Conservation (phyloP, 1,140 invertebrate species). For the Rhopalosiphum maidis region DNA sequence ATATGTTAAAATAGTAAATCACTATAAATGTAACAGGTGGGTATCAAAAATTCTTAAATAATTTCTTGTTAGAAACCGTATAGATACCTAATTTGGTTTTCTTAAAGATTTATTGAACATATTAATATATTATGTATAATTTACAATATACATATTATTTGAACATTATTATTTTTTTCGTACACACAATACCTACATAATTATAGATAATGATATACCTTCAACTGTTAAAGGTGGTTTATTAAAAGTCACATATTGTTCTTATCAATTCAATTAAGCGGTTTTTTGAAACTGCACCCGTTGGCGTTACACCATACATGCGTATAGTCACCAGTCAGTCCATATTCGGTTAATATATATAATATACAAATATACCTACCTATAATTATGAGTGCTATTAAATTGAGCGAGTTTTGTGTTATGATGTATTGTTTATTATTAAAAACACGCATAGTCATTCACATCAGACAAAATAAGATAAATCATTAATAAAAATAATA, state of each 20-base stretch:
- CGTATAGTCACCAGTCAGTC: neutral
- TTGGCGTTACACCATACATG: neutral
- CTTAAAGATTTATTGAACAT: neutral
- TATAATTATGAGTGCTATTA: constrained; percentile 14
- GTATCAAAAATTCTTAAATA: neutral
- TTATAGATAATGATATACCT: constrained; percentile 13
- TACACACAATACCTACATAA: neutral
- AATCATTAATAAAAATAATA: neutral
- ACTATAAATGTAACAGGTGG: no score
- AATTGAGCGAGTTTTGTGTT: neutral
- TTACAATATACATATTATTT: neutral
- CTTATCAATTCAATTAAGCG: constrained; percentile 16
- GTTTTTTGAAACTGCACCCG: constrained; percentile 1
- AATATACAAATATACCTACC: neutral
- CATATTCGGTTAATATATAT: constrained; percentile 12
- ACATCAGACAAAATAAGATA: neutral
- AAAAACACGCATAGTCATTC: neutral
- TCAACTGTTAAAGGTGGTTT: neutral
- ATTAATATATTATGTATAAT: no score
- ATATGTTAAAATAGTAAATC: constrained; percentile 9
- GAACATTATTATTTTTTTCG: neutral
- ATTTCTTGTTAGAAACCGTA: neutral
- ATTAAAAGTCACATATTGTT: neutral
- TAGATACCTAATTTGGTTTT: neutral
- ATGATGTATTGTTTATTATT: constrained; percentile 15